Percentiles rank a stretch among this genome's conserved stretches.
Evolutionary conservation across 92 coral and sea anemone species (phyloP).

Genomic region (Siderastrea radians): DNA sequence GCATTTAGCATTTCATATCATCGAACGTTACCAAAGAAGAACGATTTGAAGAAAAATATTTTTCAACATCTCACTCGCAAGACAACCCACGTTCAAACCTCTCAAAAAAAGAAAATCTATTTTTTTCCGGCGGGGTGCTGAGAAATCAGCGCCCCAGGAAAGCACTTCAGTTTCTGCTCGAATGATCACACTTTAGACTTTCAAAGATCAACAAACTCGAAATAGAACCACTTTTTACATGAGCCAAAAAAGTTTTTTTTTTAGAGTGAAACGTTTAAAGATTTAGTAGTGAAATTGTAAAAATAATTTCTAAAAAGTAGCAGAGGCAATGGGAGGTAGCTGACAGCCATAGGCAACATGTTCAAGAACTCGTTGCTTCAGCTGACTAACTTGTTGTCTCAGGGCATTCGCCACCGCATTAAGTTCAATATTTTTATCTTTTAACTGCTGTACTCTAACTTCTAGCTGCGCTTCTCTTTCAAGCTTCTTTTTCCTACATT

Average conservation of each 20-base stretch:
- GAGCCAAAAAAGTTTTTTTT: neutral
- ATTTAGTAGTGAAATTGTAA: neutral
- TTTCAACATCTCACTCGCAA: constrained; percentile 8
- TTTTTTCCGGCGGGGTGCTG: neutral
- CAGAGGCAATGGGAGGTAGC: constrained; percentile 81
- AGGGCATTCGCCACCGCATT: constrained; percentile 92
- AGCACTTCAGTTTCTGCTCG: neutral
- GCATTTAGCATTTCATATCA: neutral
- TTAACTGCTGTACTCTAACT: constrained; percentile 93
- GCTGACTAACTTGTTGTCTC: constrained; percentile 89
- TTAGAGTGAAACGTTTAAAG: neutral
- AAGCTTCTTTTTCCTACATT: constrained; percentile 96
- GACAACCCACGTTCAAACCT: no score
- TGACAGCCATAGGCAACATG: constrained; percentile 98
- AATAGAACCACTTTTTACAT: neutral
- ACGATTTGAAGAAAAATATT: neutral
- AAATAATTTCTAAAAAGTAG: constrained; percentile 58
- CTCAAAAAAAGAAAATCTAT: neutral
- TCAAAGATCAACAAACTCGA: neutral
- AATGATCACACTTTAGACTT: neutral
- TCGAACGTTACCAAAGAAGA: neutral
- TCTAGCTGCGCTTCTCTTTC: constrained; percentile 99
- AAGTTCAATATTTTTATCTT: constrained; percentile 94
- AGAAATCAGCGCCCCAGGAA: neutral
- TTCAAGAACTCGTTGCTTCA: constrained; percentile 95